These are phyloP conservation scores for Alcis repandata DNA, from an alignment of 2,888 invertebrate species.

Conservation along the genomic window DNA sequence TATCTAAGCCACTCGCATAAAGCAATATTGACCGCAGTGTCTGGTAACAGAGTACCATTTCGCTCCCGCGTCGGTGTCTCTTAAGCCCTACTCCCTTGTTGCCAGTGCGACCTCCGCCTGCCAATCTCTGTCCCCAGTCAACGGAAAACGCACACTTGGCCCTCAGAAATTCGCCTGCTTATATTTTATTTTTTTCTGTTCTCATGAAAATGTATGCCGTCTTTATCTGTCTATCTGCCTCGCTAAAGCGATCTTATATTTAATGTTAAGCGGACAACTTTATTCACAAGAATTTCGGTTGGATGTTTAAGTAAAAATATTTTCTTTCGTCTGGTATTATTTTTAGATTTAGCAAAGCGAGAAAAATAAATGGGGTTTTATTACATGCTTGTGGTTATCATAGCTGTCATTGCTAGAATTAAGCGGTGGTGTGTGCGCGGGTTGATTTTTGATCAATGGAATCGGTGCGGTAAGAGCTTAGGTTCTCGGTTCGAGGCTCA, in stretches of 20 bases:
- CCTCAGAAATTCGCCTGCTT: constrained; percentile 70
- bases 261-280: constrained; percentile 76
- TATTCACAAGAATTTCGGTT: constrained; percentile 68
- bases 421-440: background rate
- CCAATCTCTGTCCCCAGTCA: constrained; percentile 68
- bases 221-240: constrained; percentile 77
- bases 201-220: constrained; percentile 78
- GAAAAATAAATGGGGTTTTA: constrained; percentile 57
- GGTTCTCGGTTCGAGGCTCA: constrained; percentile 60
- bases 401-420: constrained; percentile 25
- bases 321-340: constrained; percentile 60
- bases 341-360: constrained; percentile 64
- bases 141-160: constrained; percentile 71
- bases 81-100: constrained; percentile 61
- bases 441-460: background rate
- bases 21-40: constrained; percentile 66
- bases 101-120: constrained; percentile 54
- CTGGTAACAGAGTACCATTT: constrained; percentile 65
- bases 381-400: constrained; percentile 47
- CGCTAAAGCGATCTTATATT: constrained; percentile 79
- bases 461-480: constrained; percentile 21
- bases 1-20: constrained; percentile 59
- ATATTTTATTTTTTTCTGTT: constrained; percentile 71
- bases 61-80: constrained; percentile 52
- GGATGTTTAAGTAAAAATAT: constrained; percentile 64